Evolutionary conservation across 2,797 vertebrate genomes (phyloP).

Genomic region (Gastrophryne carolinensis): DNA sequence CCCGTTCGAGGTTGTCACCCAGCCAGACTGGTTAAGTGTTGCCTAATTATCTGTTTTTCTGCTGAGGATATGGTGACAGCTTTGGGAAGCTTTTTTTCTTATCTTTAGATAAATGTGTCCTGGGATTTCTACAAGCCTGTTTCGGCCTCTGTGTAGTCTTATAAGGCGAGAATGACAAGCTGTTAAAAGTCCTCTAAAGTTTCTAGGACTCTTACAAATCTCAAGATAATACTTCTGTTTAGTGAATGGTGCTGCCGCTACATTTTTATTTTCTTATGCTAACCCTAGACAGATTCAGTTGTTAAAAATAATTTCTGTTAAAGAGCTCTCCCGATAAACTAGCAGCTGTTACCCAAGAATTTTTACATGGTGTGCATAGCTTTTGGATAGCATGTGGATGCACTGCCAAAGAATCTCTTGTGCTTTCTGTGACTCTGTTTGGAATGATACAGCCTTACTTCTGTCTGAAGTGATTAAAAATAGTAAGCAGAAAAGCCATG

Average conservation of each 20-base stretch:
- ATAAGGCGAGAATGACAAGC: constrained; percentile 26
- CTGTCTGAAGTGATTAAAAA: no score
- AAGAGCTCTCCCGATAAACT: background rate
- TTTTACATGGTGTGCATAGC: no score
- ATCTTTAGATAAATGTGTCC: constrained; percentile 38
- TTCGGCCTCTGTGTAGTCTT: constrained; percentile 6
- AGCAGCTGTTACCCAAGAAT: no score
- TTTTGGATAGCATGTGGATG: no score
- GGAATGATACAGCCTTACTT: no score
- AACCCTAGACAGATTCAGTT: background rate
- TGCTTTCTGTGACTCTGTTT: no score
- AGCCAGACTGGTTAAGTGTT: background rate
- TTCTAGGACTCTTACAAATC: background rate
- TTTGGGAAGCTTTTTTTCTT: constrained; percentile 36
- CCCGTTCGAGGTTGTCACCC: background rate
- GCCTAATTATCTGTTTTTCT: background rate
- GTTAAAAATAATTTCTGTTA: background rate
- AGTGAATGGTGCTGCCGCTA: background rate
- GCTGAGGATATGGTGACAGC: constrained; percentile 36
- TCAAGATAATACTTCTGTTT: background rate
- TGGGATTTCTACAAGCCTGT: constrained; percentile 24
- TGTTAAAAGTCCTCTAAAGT: background rate
- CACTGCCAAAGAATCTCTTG: no score
- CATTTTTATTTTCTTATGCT: background rate
- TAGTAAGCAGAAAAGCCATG: no score